phyloP scores from a whole-genome alignment of 2,113 vertebrate species.

The Pitta sordida region DNA sequence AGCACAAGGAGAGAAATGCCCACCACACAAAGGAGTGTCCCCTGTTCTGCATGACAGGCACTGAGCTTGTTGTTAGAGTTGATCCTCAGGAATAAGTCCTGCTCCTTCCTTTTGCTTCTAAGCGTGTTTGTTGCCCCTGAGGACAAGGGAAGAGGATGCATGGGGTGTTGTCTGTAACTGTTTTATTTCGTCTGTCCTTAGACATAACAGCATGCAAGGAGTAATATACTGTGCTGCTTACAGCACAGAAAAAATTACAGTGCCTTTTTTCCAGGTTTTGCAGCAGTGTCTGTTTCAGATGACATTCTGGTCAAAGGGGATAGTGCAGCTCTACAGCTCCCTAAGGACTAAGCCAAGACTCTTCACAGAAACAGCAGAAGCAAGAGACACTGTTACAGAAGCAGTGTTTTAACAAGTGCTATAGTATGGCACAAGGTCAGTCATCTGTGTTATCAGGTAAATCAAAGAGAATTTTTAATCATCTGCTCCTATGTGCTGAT shows the following conservation, averaged over 20 bases:
- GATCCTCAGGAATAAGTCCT: background rate
- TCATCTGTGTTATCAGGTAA: background rate
- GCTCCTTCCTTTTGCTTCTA: background rate
- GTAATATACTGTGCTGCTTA: background rate
- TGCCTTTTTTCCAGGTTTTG: background rate
- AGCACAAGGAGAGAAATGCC: background rate
- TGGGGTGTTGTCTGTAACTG: background rate
- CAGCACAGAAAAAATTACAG: background rate
- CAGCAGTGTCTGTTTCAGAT: background rate
- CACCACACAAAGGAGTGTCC: background rate
- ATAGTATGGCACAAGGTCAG: background rate
- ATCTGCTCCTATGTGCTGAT: background rate
- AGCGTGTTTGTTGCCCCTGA: background rate
- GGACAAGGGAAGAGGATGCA: background rate
- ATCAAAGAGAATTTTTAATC: constrained; percentile 35
- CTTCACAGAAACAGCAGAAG: background rate
- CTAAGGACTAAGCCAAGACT: background rate
- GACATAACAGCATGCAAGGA: background rate
- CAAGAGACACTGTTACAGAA: background rate
- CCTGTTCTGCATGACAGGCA: background rate
- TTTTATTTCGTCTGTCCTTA: background rate
- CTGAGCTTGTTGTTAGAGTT: background rate
- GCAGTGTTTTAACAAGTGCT: background rate
- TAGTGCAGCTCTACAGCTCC: background rate
- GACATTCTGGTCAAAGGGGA: background rate